A percentile compares a stretch with the other conserved stretches of the same genome.
Conservation (phyloP, 2,113 vertebrate genomes). For the Phalacrocorax carbo region DNA sequence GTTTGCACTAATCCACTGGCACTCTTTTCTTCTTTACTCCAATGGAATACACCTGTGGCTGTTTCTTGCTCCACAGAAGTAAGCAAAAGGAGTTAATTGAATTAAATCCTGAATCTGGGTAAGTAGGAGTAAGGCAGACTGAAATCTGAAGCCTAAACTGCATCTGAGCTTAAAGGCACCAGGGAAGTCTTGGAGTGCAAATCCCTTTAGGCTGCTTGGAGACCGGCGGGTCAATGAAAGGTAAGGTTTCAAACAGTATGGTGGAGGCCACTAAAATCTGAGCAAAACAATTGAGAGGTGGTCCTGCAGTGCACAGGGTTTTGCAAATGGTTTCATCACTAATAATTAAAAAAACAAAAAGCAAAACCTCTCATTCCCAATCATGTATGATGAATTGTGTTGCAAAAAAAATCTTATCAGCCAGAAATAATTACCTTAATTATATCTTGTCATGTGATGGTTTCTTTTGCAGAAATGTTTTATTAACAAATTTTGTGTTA, state of each 20-base stretch:
- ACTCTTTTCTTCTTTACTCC: neutral
- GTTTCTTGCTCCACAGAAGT: neutral
- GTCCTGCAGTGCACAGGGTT: neutral
- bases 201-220: neutral
- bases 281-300: neutral
- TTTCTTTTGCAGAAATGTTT: neutral
- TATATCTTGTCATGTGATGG: neutral
- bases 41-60: fast-evolving
- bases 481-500: neutral
- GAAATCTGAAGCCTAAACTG: neutral
- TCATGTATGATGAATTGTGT: neutral
- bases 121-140: neutral
- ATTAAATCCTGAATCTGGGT: neutral
- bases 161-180: neutral
- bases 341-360: neutral
- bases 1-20: neutral
- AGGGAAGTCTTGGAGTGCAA: neutral
- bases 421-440: neutral
- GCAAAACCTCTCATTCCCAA: fast-evolving
- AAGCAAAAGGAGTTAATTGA: neutral
- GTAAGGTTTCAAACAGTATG: neutral
- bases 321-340: neutral
- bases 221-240: fast-evolving
- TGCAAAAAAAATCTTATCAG: neutral
- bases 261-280: neutral